These are phyloP conservation scores for Odocoileus virginianus DNA, from an alignment of 2,113 vertebrate genomes.

Conservation along the genomic window DNA sequence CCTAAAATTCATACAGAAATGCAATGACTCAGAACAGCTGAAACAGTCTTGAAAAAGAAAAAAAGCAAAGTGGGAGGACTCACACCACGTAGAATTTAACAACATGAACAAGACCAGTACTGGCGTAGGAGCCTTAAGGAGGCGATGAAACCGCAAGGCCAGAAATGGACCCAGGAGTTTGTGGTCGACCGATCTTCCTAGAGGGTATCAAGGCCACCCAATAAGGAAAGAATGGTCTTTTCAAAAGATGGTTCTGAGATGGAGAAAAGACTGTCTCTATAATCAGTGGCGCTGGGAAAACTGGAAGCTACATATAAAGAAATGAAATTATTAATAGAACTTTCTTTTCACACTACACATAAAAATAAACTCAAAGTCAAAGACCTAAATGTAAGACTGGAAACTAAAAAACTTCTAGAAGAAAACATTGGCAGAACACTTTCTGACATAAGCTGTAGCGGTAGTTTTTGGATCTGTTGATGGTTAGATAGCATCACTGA, in stretches of 20 bases:
- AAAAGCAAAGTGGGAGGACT: background rate
- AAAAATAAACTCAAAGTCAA: background rate
- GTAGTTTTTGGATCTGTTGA: background rate
- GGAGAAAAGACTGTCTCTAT: background rate
- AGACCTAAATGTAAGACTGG: background rate
- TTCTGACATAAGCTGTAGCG: background rate
- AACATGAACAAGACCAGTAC: rapidly evolving
- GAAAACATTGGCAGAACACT: background rate
- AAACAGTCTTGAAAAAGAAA: background rate
- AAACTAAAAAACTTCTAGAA: background rate
- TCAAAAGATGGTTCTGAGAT: background rate
- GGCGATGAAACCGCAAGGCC: rapidly evolving
- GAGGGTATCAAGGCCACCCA: background rate
- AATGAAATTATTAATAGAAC: background rate
- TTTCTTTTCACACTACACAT: background rate
- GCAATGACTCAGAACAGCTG: background rate
- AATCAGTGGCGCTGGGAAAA: background rate
- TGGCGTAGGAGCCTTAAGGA: rapidly evolving
- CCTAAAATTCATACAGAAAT: background rate
- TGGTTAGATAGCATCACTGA: background rate
- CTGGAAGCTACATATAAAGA: background rate
- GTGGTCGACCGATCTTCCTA: background rate
- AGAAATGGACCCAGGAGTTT: background rate
- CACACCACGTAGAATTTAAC: background rate
- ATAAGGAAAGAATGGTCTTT: background rate